phyloP scores from a whole-genome alignment of 2,797 vertebrate species.

The Silurus aristotelis region DNA sequence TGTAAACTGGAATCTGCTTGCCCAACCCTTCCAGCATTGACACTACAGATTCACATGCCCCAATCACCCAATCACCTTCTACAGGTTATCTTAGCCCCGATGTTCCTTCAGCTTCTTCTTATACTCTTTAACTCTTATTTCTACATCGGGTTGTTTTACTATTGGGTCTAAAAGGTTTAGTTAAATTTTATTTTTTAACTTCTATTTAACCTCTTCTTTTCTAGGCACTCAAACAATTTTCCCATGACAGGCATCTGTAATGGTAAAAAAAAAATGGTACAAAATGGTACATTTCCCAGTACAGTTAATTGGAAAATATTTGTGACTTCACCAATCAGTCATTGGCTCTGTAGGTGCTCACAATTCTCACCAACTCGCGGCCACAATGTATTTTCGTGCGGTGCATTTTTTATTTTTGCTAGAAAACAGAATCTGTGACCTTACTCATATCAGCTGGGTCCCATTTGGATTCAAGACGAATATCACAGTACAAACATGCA shows the following conservation, averaged over 20 bases:
- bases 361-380: not conserved
- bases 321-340: not conserved
- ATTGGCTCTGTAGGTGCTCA: not conserved
- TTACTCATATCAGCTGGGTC: conserved; percentile 4
- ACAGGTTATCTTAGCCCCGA: not conserved
- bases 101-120: not conserved
- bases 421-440: not conserved
- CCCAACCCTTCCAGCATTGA: not conserved
- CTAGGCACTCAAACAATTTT: not conserved
- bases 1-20: not conserved
- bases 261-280: no score
- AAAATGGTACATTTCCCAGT: not conserved
- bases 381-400: not conserved
- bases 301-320: not conserved
- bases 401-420: not conserved
- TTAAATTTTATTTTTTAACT: not conserved
- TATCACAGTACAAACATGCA: not conserved
- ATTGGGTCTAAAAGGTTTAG: not conserved
- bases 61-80: not conserved
- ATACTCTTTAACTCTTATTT: not conserved
- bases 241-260: not conserved
- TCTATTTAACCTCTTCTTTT: not conserved
- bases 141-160: not conserved
- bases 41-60: not conserved
- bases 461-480: conserved; percentile 25